Evolutionary conservation across 2,888 invertebrate species (phyloP).

Genomic region (Platycheirus rosarum): DNA sequence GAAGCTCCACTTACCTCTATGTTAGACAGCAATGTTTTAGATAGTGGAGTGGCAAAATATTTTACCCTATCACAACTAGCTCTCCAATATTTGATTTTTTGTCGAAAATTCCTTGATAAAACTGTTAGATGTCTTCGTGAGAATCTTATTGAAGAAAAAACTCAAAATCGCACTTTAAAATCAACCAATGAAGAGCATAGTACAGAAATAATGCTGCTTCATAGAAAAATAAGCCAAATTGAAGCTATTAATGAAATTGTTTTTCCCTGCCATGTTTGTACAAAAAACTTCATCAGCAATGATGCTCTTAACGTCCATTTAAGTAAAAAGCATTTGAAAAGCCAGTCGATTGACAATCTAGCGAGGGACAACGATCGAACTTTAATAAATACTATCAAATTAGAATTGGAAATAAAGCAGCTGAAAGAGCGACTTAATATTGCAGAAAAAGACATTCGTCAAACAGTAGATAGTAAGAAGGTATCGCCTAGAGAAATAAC

Average conservation of each 20-base stretch:
- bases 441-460: constrained; percentile 84
- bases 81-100: constrained; percentile 81
- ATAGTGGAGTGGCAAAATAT: constrained; percentile 82
- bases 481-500: constrained; percentile 35
- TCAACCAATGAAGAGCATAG: constrained; percentile 78
- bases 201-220: constrained; percentile 79
- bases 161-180: constrained; percentile 78
- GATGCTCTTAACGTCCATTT: constrained; percentile 81
- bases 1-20: constrained; percentile 80
- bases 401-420: constrained; percentile 86
- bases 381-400: constrained; percentile 85
- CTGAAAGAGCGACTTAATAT: constrained; percentile 86
- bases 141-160: constrained; percentile 76
- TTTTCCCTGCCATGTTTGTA: constrained; percentile 81
- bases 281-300: constrained; percentile 81
- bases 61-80: constrained; percentile 81
- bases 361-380: constrained; percentile 81
- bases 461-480: constrained; percentile 65
- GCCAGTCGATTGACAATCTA: constrained; percentile 51
- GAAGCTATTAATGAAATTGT: constrained; percentile 81
- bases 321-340: constrained; percentile 78
- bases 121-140: constrained; percentile 78
- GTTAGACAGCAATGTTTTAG: constrained; percentile 80
- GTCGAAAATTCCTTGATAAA: constrained; percentile 81
- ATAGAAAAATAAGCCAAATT: constrained; percentile 80